Conservation (phyloP, 2,113 vertebrate species). For the Sylvicapra grimmia region DNA sequence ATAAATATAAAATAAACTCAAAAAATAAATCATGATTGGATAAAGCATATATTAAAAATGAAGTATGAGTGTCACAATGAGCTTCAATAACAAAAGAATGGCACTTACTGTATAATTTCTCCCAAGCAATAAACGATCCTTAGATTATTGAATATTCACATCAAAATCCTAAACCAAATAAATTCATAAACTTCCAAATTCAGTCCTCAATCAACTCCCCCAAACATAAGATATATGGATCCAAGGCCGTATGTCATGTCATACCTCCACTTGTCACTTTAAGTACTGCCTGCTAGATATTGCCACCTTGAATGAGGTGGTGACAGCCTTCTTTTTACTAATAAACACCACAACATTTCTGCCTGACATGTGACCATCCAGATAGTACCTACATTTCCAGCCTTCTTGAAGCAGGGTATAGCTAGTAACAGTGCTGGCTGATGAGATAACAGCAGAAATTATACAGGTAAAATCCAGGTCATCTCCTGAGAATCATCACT, state of each 20-base stretch:
- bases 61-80: slow-evolving; percentile 45
- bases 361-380: not conserved
- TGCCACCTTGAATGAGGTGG: not conserved
- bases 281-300: not conserved
- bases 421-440: not conserved
- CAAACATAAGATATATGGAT: not conserved
- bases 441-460: not conserved
- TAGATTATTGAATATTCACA: not conserved
- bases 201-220: not conserved
- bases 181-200: slow-evolving; percentile 21
- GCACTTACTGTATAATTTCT: slow-evolving; percentile 27
- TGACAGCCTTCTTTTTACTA: not conserved
- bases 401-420: not conserved
- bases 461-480: not conserved
- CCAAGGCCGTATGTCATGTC: not conserved
- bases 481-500: not conserved
- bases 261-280: not conserved
- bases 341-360: not conserved
- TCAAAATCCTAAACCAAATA: not conserved
- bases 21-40: slow-evolving; percentile 70
- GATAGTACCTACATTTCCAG: not conserved
- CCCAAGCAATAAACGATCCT: not conserved
- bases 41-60: slow-evolving; percentile 62
- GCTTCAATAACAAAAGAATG: slow-evolving; percentile 55
- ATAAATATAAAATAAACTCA: slow-evolving; percentile 57